Percentiles rank a stretch among this genome's conserved stretches.
Conservation (phyloP, 2,888 invertebrate genomes). For the Orthosia gothica region DNA sequence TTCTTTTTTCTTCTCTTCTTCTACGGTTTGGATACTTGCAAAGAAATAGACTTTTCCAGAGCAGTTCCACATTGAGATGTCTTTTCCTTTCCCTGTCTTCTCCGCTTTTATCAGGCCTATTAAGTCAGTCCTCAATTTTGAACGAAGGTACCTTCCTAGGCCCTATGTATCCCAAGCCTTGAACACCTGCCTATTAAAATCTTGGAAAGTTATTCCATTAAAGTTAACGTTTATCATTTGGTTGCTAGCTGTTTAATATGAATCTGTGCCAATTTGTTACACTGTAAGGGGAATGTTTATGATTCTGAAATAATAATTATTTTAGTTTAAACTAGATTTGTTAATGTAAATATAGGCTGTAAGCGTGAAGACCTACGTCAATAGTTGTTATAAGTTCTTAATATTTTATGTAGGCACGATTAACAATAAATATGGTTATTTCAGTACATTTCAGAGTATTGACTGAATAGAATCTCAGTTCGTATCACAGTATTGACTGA, state of each 20-base stretch:
- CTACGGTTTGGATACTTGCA: fast-evolving
- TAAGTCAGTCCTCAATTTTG: background rate
- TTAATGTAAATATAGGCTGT: constrained; percentile 10
- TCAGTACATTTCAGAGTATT: background rate
- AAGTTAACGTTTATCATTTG: constrained; percentile 44
- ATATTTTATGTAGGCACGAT: background rate
- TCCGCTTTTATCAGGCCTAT: background rate
- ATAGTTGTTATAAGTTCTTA: background rate
- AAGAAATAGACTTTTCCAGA: background rate
- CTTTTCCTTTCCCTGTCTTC: background rate
- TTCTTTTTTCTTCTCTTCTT: background rate
- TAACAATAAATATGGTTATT: background rate
- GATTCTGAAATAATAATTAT: constrained; percentile 42
- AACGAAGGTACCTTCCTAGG: background rate
- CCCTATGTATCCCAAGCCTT: background rate
- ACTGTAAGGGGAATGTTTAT: constrained; percentile 21
- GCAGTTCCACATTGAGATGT: background rate
- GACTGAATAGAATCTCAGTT: background rate
- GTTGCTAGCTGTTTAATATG: constrained; percentile 39
- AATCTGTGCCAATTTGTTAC: constrained; percentile 38
- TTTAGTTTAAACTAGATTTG: constrained; percentile 32
- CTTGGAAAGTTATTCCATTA: constrained; percentile 32
- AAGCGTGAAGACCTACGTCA: constrained; percentile 1
- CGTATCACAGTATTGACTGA: background rate
- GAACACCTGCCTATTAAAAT: constrained; percentile 37